Evolutionary conservation across 2,113 vertebrate genomes (phyloP), one percentile per base, ranked within the genome.

Genomic region (Diglossa brunneiventris): DNA sequence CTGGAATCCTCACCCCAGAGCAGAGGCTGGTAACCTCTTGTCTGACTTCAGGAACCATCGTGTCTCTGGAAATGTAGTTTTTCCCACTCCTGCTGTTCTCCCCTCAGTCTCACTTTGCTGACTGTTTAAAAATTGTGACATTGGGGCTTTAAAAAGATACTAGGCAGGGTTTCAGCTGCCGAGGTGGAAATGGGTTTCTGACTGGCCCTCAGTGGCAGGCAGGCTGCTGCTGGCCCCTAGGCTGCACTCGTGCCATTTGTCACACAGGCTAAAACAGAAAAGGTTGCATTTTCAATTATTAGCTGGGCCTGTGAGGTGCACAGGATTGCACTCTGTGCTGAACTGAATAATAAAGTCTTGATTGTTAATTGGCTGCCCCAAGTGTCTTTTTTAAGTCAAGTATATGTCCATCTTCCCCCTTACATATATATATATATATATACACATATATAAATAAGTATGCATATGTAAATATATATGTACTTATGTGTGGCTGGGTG

Each of bases 11-110:
- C 14, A 15, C 6, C 6, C 13, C 33, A 44, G 23, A 75, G 47
- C 10, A 53, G 26, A 26, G 24, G 10, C n/a, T 56, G 35, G 58
- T 39, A 90, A 52, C 7, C 42, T 88, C 21, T 21, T 27, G 15
- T 23, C 30, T 86, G 35, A 17, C 13, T 8, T 10, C 3, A 8
- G 58, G 52, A 67, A 41, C 31, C 7, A 8, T 1, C 0, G 0
- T 13, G 15, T 22, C 23, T 61, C 47, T 52, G 42, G 11, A 56
- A 84, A 47, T 27, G 23, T 27, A 42, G 17, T 68, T 58, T 70
- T 62, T 23, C 23, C 31, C 13, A 19, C 11, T 68, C 42, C 50
- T 64, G 22, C 18, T 23, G 11, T 49, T 52, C 44, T 7, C 26
- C 28, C 27, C 31, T 37, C 41, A 46, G 27, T 23, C 17, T 59